Percentiles rank a stretch among this genome's conserved stretches.
phyloP scores from a whole-genome alignment of 2,797 vertebrate species.

The Lophius americanus region DNA sequence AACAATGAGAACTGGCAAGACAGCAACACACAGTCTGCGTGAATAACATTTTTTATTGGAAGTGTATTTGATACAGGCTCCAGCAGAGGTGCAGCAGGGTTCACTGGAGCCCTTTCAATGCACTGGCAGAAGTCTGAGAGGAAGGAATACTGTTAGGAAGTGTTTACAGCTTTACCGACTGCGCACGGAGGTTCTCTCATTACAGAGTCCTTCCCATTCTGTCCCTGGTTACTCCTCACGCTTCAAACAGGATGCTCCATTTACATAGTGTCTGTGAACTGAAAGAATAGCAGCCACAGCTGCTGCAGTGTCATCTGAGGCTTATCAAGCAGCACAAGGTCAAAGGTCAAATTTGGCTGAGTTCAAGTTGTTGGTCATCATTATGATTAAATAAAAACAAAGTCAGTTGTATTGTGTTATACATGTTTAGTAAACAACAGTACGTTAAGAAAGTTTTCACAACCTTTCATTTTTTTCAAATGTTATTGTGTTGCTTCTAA shows the following conservation, averaged over 20 bases:
- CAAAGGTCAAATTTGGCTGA: conserved; percentile 64
- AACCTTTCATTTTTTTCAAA: too few species aligned
- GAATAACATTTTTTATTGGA: conserved; percentile 29
- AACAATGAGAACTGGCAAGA: conserved; percentile 22
- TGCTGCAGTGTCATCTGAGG: conserved; percentile 72
- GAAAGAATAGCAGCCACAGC: conserved; percentile 77
- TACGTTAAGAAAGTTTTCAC: too few species aligned
- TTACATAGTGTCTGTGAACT: conserved; percentile 65
- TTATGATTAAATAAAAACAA: conserved; percentile 3
- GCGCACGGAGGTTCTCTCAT: conserved; percentile 67
- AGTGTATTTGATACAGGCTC: conserved; percentile 18
- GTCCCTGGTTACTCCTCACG: conserved; percentile 62
- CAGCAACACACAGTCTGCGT: neutral
- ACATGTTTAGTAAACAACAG: too few species aligned
- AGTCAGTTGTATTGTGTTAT: neutral
- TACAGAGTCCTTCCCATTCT: conserved; percentile 79
- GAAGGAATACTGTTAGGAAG: conserved; percentile 67
- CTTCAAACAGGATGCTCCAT: conserved; percentile 74
- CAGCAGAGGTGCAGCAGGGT: conserved; percentile 32
- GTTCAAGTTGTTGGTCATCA: conserved; percentile 62
- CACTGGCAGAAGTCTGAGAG: conserved; percentile 53
- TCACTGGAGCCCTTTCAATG: conserved; percentile 53
- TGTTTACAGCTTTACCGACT: conserved; percentile 73
- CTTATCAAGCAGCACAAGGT: conserved; percentile 59
- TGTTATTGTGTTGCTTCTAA: too few species aligned